Base-by-base conservation (phyloP, 2,113 vertebrate species). In the Sinosuthora webbiana region DNA sequence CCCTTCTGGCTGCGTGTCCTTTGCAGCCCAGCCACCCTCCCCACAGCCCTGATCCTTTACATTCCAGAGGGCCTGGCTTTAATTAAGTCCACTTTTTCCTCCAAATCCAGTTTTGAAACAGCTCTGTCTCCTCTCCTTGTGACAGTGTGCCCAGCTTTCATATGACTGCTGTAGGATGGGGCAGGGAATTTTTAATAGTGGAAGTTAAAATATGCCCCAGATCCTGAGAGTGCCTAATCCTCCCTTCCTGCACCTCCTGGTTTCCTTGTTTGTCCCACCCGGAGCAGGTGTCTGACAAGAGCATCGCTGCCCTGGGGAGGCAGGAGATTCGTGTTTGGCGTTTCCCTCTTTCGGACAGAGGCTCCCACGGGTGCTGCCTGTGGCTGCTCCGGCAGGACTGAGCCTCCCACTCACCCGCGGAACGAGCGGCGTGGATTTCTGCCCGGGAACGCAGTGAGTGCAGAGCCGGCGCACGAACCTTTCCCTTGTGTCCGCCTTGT, bases 341-440 rank as follows among this genome's bases (percentile, higher is more conserved):
- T 79, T 57, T n/a, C 31, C 30, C 8, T 23, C 15, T 28, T n/a
- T 27, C 0, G 16, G 28, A 15, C 1, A 8, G 63, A 59, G 44
- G 50, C 15, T 79, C 24, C 84, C 5, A 3, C 0, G 3, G 53
- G 59, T 28, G 84, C 49, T 74, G 47, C 79, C 57, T 1, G 45
- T 3, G 19, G 71, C 50, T 12, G n/a, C 45, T 39, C 55, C 73
- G 4, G 3, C 52, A 27, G 69, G n/a, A 31, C 16, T 13, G 47
- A 37, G 25, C 52, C 39, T 45, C 67, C 27, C 1, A 1, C 37
- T 35, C 25, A 5, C 24, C 39, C 9, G 1, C 0, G 16, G 73
- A 5, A 1, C 0, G 4, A 8, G 31, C 77, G 41, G 19, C 11
- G 2, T 5, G 1, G 1, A 5, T 45, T 39, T 41, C 4, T n/a